Base-by-base conservation (phyloP, 2,888 invertebrate genomes). In the Neoascia interrupta region DNA sequence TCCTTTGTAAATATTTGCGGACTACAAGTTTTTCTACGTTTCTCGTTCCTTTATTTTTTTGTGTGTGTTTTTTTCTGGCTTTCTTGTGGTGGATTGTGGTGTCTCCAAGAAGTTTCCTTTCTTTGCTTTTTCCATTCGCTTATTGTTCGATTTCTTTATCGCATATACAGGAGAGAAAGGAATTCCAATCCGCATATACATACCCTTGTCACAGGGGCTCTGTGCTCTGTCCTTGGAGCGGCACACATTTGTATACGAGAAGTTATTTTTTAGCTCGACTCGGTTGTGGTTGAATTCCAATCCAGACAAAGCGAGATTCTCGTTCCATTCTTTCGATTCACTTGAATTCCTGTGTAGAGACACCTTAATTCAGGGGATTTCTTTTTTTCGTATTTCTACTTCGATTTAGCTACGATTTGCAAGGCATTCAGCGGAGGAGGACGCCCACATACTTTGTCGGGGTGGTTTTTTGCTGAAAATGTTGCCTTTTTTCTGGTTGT, bases 1-100 rank as follows among this genome's bases (percentile, higher is more conserved):
- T 73, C 73, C 66, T 66, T 79, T 60, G 66, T 39, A 79, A 79
- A 79, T 73, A 73, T 60, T 73, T 79, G 79, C 10, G 41, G 60
- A 34, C 53, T 45, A 45, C 28, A 73, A 51, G 73, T 54, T 49
- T 51, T 34, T 45, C 41, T 39, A 23, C n/a, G 19, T 19, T 47
- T 11, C 41, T 39, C 3, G n/a, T 18, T 36, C 34, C 5, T 6
- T 31, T 34, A 16, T 11, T 3, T 13, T 6, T 31, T 6, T 6
- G 8, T 31, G 2, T 3, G 31, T 31, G 2, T 31, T 5, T 23
- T 23, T 23, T 23, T 34, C 11, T 18, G 10, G 1, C 16, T 28
- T 49, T 39, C 13, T 51, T 34, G 39, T 58, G 19, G 66, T 21
- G 28, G 19, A n/a, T 37, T 49, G 19, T 15, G 16, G 37, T 8